Evolutionary conservation across 2,888 invertebrate genomes (phyloP), one percentile per base, ranked within the genome.

Genomic region (Aphidoletes aphidimyza): DNA sequence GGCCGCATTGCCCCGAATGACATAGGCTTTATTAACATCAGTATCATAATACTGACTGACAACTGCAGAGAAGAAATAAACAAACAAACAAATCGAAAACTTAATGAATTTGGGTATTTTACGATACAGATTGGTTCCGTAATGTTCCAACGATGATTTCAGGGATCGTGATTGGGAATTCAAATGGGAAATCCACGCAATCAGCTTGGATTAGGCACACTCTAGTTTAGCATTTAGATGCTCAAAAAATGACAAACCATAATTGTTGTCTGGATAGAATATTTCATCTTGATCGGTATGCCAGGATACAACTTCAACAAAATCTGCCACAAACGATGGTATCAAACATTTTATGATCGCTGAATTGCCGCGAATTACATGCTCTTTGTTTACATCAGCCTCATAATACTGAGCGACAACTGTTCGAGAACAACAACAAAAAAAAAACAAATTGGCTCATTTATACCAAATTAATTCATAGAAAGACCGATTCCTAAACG

Each of bases 361-460:
- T 88, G 96, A 93, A 90, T 97, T 97, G 87, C 97, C 96, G 87
- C 95, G 93, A 88, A 97, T 97, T 85, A 95, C 96, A 90, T 96
- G 96, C 90, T 97, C 97, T 91, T 96, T 95, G 91, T 96, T 96
- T 87, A 96, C 96, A 92, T 97, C 96, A 86, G 95, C 95, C 91
- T 96, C 95, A 91, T 96, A 97, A 90, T 94, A 94, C 90, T 97
- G 96, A 89, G 95, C 95, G 88, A 96, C 96, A 91, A 96, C 97
- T 97, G 92, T 83, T 54, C 2, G 9, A 17, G 17, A 17, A 6
- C 9, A 47, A 6, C 26, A 69, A 30, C 17, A n/a, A n/a, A n/a
- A n/a, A n/a, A n/a, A n/a, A n/a, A n/a, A n/a, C n/a, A n/a, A n/a
- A n/a, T n/a, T n/a, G n/a, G n/a, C n/a, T n/a, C n/a, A n/a, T 69